phyloP scores from a whole-genome alignment of 2,113 vertebrate genomes.

The Elaphurus davidianus region DNA sequence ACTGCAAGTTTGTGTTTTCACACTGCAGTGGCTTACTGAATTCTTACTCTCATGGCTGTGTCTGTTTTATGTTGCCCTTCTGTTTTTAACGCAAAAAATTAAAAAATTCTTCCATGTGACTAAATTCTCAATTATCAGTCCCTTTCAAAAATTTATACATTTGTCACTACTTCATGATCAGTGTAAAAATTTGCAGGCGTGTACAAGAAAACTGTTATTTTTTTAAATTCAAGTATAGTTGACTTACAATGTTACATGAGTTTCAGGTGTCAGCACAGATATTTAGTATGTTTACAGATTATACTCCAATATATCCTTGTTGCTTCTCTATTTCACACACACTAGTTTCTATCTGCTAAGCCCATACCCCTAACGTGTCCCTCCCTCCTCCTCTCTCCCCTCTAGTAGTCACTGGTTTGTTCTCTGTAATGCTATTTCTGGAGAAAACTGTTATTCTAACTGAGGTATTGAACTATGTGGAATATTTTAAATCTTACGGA shows the following conservation, averaged over 20 bases:
- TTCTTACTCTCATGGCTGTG: neutral
- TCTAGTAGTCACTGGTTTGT: neutral
- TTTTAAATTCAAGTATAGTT: neutral
- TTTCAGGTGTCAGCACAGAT: neutral
- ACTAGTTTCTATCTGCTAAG: neutral
- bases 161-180: neutral
- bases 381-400: neutral
- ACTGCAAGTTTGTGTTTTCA: neutral
- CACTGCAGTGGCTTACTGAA: neutral
- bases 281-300: neutral
- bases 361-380: neutral
- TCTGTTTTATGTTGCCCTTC: neutral
- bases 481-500: neutral
- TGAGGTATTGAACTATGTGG: neutral
- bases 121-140: neutral
- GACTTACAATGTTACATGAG: neutral
- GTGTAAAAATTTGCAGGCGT: neutral
- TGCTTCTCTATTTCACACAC: neutral
- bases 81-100: neutral
- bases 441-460: neutral
- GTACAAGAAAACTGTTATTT: neutral
- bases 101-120: neutral
- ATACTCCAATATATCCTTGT: neutral
- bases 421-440: neutral
- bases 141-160: neutral